These are phyloP conservation scores for Cairina moschata DNA, from an alignment of 2,113 vertebrate species.

Conservation along the genomic window DNA sequence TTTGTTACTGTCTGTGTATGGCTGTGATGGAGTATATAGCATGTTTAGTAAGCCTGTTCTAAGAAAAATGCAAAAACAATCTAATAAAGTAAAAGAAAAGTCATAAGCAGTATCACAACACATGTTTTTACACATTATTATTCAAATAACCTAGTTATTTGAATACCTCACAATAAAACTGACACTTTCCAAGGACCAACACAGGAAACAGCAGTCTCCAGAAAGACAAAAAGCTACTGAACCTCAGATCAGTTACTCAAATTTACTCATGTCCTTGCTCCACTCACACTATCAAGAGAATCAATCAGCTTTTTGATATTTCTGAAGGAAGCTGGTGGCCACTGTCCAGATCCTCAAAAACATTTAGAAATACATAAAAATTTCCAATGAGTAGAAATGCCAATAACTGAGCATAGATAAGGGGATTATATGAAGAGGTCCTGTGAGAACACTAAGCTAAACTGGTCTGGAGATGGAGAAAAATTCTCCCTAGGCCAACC, in stretches of 20 bases:
- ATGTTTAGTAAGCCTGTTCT: neutral
- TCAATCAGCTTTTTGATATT: neutral
- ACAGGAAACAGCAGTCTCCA: neutral
- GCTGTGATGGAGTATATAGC: conserved; percentile 8
- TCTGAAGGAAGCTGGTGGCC: neutral
- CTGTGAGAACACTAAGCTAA: neutral
- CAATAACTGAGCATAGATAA: fast-evolving
- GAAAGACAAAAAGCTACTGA: neutral
- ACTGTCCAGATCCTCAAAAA: neutral
- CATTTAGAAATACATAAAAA: neutral
- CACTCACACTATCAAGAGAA: neutral
- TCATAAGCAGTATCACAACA: neutral
- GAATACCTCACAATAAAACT: neutral
- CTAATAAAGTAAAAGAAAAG: neutral
- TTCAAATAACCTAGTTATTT: neutral
- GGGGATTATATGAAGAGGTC: neutral
- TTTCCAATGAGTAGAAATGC: fast-evolving
- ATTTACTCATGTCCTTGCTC: neutral
- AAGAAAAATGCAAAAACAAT: neutral
- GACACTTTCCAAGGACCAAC: neutral
- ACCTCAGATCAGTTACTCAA: neutral
- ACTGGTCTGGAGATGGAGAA: neutral
- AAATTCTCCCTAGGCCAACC: neutral
- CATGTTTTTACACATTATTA: neutral
- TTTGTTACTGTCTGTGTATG: conserved; percentile 28